Percentiles rank a stretch among this genome's conserved stretches.
Evolutionary conservation across 1,140 invertebrate species (phyloP).

Genomic region (Coboldia fuscipes): DNA sequence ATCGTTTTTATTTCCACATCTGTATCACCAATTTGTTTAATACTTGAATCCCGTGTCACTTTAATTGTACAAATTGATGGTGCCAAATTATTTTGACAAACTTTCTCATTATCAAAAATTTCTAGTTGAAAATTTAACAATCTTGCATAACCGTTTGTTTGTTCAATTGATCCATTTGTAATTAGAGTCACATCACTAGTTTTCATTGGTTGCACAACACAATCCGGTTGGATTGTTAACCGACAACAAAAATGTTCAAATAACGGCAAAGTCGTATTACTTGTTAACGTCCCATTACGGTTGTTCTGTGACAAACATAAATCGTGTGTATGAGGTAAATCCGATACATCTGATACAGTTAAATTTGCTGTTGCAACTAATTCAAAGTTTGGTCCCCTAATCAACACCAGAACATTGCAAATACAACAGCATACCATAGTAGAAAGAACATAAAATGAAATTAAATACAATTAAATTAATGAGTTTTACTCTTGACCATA

Average conservation of each 20-base stretch:
- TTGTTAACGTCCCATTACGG: constrained; percentile 10
- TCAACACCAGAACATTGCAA: too few relatives aligned
- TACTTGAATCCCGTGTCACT: constrained; percentile 1
- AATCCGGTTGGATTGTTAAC: constrained; percentile 41
- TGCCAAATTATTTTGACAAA: constrained; percentile 12
- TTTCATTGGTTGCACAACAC: constrained; percentile 28
- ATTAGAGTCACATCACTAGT: constrained; percentile 29
- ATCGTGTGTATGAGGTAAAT: constrained; percentile 30
- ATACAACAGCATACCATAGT: too few relatives aligned
- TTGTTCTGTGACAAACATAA: constrained; percentile 7
- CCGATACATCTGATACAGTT: constrained; percentile 33
- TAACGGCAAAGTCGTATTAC: constrained; percentile 26
- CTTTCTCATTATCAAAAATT: constrained; percentile 21
- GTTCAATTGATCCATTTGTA: constrained; percentile 7
- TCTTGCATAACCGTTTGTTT: constrained; percentile 15
- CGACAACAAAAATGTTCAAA: constrained; percentile 57
- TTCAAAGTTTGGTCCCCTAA: constrained; percentile 44
- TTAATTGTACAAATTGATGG: constrained; percentile 20
- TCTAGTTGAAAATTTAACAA: constrained; percentile 17
- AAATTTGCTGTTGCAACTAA: constrained; percentile 39
- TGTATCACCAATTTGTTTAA: constrained; percentile 4
- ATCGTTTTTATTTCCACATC: constrained; percentile 2
- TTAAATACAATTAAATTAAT: too few relatives aligned
- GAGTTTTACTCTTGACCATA: too few relatives aligned
- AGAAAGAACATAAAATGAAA: too few relatives aligned